Base-by-base conservation (phyloP, 2,113 vertebrate genomes). In the Mesembrinibis cayennensis region DNA sequence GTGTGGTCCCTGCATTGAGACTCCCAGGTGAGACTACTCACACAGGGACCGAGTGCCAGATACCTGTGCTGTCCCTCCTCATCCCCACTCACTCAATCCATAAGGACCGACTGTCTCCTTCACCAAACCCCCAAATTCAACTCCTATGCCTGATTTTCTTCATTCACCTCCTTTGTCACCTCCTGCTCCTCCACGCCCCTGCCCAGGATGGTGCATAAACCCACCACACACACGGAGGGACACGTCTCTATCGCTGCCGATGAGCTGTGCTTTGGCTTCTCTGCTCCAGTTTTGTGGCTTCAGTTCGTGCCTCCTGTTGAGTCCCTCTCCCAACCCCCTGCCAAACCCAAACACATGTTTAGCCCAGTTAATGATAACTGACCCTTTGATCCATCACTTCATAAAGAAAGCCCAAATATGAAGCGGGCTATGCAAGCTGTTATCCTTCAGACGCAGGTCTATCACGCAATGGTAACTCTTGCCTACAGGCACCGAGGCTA, bases 401-500 rank as follows among this genome's bases (percentile, higher is more conserved):
- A 45, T 0, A 63, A 47, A 59, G 50, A 30, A 94, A 82, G 29
- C 16, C 25, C 47, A 40, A 4, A 4, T 2, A 12, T 15, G n/a
- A 18, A 58, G 58, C 2, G 3, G n/a, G 5, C 52, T 67, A 22
- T 23, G 23, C 71, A 58, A 74, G 56, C 25, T 53, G 61, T 32
- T 23, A 53, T 50, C 19, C 73, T 66, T 49, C 73, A 47, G 69
- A 34, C 8, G 5, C 34, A 67, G 45, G 11, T 40, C n/a, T 67
- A 6, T 53, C 62, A 20, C 7, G 14, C 21, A 32, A 27, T n/a
- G 70, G 11, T 16, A 49, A 13, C 74, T 90, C 81, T 61, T 52
- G 36, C 25, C 65, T 49, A 7, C 0, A 0, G 55, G 18, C 56
- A 73, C 56, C 1, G 0, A 73, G 49, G 36, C 26, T 15, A 14